phyloP scores from a whole-genome alignment of 2,888 invertebrate genomes.

The Tachina fera region DNA sequence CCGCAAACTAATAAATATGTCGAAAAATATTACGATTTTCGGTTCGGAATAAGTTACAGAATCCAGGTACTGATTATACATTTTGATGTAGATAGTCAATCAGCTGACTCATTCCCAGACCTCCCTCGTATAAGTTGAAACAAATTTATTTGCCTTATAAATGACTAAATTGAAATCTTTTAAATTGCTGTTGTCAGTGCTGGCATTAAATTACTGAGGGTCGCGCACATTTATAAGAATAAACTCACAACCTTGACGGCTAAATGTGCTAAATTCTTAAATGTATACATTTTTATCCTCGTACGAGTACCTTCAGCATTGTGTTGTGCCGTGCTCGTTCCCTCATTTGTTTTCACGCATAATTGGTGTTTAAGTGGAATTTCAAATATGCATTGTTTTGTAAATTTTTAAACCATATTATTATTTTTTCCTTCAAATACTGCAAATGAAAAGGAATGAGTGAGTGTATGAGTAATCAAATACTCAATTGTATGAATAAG shows the following conservation, averaged over 20 bases:
- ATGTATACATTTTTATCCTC: background rate
- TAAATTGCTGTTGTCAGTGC: constrained; percentile 6
- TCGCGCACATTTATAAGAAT: constrained; percentile 33
- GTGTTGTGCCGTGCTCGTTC: constrained; percentile 23
- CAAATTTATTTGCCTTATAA: constrained; percentile 54
- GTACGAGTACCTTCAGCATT: constrained; percentile 1
- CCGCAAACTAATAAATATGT: no score
- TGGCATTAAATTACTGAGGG: constrained; percentile 36
- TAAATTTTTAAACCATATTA: constrained; percentile 10
- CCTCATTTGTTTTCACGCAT: constrained; percentile 43
- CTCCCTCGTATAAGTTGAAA: background rate
- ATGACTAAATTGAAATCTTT: constrained; percentile 40
- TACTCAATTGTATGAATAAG: background rate
- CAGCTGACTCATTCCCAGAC: background rate
- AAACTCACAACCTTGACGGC: constrained; percentile 45
- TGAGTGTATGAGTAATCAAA: constrained; percentile 6
- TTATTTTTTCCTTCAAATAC: background rate
- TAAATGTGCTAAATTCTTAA: constrained; percentile 43
- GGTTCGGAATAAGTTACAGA: no score
- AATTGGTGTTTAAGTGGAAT: constrained; percentile 63
- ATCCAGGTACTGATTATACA: no score
- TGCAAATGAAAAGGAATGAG: constrained; percentile 6
- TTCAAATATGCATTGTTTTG: constrained; percentile 50
- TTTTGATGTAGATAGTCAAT: background rate
- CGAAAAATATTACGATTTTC: no score